A percentile compares a stretch with the other conserved stretches of the same genome.
These are phyloP conservation scores for Toxostoma redivivum DNA, from an alignment of 2,113 vertebrate genomes.

Conservation along the genomic window DNA sequence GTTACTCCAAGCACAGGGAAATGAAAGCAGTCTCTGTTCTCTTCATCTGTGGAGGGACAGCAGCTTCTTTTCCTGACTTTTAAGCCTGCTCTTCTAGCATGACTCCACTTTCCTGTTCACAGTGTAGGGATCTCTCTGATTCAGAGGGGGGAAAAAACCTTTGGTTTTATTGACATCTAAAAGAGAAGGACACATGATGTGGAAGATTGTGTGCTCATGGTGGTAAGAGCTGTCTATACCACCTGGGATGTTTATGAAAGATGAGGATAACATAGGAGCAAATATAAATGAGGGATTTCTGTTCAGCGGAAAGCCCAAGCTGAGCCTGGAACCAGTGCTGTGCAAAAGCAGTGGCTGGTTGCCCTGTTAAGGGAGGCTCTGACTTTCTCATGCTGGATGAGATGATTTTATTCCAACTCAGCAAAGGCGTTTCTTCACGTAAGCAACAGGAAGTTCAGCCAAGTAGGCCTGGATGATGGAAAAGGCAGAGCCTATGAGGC, in stretches of 20 bases:
- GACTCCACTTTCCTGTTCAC: not conserved
- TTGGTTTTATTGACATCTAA: not conserved
- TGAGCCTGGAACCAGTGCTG: not conserved
- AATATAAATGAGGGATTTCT: not conserved
- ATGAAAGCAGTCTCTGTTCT: conserved; percentile 4
- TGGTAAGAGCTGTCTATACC: not conserved
- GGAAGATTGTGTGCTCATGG: not conserved
- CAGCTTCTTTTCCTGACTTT: not conserved
- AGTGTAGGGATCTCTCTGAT: not conserved
- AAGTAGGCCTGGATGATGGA: not conserved
- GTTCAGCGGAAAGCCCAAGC: not conserved
- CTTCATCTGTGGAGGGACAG: not conserved
- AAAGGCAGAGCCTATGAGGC: not conserved
- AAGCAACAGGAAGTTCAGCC: not conserved
- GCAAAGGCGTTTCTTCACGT: not conserved
- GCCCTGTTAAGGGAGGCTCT: accelerated
- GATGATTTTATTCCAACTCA: not conserved
- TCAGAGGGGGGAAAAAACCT: not conserved
- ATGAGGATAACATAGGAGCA: not conserved
- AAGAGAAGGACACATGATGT: not conserved
- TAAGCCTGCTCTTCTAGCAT: not conserved
- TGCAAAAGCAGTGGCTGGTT: not conserved
- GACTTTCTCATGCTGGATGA: not conserved
- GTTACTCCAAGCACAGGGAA: not conserved
- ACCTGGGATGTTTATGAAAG: not conserved